A percentile compares a stretch with the other conserved stretches of the same genome.
Conservation (phyloP, 2,113 vertebrate genomes). For the Hemibagrus wyckioides region DNA sequence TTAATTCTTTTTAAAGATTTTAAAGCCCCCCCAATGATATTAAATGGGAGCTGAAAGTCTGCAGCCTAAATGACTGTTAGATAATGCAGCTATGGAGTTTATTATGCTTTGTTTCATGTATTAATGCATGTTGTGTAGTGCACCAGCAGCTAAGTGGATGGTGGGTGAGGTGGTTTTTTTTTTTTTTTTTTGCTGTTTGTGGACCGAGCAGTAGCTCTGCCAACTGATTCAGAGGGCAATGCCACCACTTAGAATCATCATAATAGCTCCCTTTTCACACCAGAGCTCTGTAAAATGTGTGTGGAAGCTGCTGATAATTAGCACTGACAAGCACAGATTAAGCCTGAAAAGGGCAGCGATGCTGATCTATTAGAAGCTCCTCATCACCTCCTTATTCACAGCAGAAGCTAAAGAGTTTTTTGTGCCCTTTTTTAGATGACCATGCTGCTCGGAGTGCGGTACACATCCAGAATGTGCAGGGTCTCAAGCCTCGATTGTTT, state of each 20-base stretch:
- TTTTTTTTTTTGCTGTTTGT: background rate
- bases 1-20: background rate
- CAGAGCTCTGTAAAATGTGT: constrained; percentile 1
- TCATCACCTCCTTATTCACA: constrained; percentile 18
- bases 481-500: background rate
- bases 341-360: constrained; percentile 22
- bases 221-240: background rate
- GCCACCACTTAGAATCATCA: background rate
- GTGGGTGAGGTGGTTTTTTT: background rate
- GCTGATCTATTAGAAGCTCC: constrained; percentile 32
- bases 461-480: background rate
- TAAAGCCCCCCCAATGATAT: background rate
- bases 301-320: constrained; percentile 31
- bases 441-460: constrained; percentile 7
- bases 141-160: background rate
- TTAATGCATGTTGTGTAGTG: background rate
- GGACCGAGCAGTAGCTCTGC: background rate
- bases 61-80: background rate
- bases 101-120: background rate
- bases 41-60: background rate
- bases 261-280: constrained; percentile 25
- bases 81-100: background rate
- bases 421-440: background rate
- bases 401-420: constrained; percentile 11
- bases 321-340: constrained; percentile 16